Conservation (phyloP, 1,140 invertebrate genomes). For the Drosophila serrata region DNA sequence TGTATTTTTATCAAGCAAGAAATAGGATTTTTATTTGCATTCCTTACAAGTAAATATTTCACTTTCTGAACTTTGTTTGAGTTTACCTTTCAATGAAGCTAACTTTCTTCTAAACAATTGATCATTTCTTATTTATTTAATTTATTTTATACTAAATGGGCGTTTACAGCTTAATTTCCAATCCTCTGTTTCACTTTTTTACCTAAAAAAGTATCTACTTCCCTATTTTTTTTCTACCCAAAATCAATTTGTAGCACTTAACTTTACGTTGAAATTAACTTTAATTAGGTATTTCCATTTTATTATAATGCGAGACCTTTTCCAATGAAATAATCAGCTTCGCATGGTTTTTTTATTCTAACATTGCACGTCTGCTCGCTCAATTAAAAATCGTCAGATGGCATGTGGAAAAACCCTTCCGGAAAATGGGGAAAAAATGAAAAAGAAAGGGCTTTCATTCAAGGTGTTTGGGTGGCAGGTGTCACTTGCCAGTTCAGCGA, state of each 20-base stretch:
- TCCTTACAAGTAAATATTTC: not conserved
- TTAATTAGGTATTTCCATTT: conserved; percentile 66
- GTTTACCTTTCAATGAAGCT: too few relatives aligned
- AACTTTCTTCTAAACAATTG: too few relatives aligned
- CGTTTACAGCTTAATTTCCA: too few relatives aligned
- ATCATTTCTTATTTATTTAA: too few relatives aligned
- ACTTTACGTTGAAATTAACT: conserved; percentile 72
- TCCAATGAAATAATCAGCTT: conserved; percentile 44
- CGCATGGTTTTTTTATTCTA: conserved; percentile 49
- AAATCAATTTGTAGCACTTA: conserved; percentile 82
- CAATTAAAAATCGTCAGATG: conserved; percentile 67
- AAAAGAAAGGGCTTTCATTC: conserved; percentile 9
- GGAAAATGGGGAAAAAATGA: not conserved
- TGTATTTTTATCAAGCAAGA: not conserved
- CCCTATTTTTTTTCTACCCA: conserved; percentile 41
- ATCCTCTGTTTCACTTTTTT: too few relatives aligned
- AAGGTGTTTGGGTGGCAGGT: conserved; percentile 58
- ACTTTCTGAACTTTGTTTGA: not conserved
- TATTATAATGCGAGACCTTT: conserved; percentile 43
- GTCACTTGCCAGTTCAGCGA: conserved; percentile 70
- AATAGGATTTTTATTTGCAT: not conserved
- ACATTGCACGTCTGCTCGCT: conserved; percentile 63
- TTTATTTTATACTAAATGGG: too few relatives aligned
- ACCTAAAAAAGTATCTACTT: too few relatives aligned
- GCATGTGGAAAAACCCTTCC: conserved; percentile 34